Conservation (phyloP, 1,140 invertebrate species). For the Dufourea novaeangliae region DNA sequence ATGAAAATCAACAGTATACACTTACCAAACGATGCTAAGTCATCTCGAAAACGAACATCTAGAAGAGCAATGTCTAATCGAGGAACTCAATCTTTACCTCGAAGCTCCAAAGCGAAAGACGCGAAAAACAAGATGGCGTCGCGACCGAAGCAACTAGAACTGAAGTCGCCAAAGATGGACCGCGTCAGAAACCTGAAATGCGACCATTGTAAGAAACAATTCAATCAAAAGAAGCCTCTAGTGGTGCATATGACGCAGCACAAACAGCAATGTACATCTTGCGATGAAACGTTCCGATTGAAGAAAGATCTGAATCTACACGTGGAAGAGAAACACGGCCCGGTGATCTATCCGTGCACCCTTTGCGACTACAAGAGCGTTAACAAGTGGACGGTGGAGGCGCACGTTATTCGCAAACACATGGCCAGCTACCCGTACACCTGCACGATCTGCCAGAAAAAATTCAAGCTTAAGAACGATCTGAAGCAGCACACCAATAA, state of each 20-base stretch:
- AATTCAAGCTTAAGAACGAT: slow-evolving; percentile 74
- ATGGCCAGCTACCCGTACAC: slow-evolving; percentile 62
- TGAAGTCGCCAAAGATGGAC: not conserved
- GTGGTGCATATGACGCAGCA: slow-evolving; percentile 75
- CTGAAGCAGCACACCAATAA: slow-evolving; percentile 60
- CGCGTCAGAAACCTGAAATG: slow-evolving; percentile 21
- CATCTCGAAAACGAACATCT: too few relatives aligned
- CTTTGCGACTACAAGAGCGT: slow-evolving; percentile 79
- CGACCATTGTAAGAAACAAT: slow-evolving; percentile 66
- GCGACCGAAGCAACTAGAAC: not conserved
- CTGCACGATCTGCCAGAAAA: slow-evolving; percentile 72
- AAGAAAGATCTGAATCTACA: slow-evolving; percentile 58
- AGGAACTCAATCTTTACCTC: not conserved
- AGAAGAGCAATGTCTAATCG: not conserved
- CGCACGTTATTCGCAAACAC: slow-evolving; percentile 79
- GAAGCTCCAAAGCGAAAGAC: not conserved
- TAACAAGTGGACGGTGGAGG: slow-evolving; percentile 79
- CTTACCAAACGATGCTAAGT: too few relatives aligned
- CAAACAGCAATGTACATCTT: slow-evolving; percentile 59
- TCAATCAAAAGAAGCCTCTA: slow-evolving; percentile 78
- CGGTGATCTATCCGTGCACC: slow-evolving; percentile 55
- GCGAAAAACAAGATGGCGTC: not conserved
- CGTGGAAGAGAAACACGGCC: slow-evolving; percentile 74
- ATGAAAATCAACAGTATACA: too few relatives aligned
- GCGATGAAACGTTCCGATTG: slow-evolving; percentile 57